These are phyloP conservation scores for Brachypterus glaber DNA, from an alignment of 2,888 invertebrate genomes.

Conservation along the genomic window DNA sequence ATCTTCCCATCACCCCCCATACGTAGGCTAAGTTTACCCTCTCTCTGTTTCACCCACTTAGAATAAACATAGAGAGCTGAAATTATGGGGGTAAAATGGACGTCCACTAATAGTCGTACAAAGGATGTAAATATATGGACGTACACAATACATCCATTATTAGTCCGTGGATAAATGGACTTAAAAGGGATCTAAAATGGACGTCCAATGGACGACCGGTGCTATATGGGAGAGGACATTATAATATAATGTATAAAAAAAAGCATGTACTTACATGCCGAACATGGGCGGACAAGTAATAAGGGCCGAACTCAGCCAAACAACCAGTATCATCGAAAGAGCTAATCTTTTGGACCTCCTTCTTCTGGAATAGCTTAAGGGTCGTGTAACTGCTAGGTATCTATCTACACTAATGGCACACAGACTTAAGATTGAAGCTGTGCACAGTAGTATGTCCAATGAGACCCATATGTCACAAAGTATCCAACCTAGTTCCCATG, in stretches of 20 bases:
- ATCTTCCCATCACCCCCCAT: no score
- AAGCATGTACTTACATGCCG: slow-evolving; percentile 60
- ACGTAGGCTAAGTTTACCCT: no score
- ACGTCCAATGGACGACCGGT: no score
- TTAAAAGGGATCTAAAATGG: no score
- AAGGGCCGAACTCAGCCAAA: slow-evolving; percentile 82
- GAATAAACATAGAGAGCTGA: no score
- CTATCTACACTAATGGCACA: slow-evolving; percentile 87
- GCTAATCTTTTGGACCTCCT: slow-evolving; percentile 78
- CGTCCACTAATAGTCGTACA: no score
- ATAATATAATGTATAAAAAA: neutral
- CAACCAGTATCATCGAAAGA: slow-evolving; percentile 75
- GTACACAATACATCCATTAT: no score
- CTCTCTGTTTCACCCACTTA: no score
- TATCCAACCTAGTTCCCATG: slow-evolving; percentile 85
- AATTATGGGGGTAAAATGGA: no score
- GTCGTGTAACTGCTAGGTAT: slow-evolving; percentile 89
- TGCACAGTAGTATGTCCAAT: slow-evolving; percentile 85
- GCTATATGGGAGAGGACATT: no score
- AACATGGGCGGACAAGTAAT: slow-evolving; percentile 93
- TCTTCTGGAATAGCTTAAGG: slow-evolving; percentile 82
- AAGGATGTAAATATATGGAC: no score
- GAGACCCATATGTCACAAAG: slow-evolving; percentile 89
- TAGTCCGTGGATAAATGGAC: no score
- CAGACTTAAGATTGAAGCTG: slow-evolving; percentile 84